Percentiles rank a stretch among this genome's conserved stretches.
Conservation (phyloP, 2,797 vertebrate genomes). For the Coracias cyanogaster region DNA sequence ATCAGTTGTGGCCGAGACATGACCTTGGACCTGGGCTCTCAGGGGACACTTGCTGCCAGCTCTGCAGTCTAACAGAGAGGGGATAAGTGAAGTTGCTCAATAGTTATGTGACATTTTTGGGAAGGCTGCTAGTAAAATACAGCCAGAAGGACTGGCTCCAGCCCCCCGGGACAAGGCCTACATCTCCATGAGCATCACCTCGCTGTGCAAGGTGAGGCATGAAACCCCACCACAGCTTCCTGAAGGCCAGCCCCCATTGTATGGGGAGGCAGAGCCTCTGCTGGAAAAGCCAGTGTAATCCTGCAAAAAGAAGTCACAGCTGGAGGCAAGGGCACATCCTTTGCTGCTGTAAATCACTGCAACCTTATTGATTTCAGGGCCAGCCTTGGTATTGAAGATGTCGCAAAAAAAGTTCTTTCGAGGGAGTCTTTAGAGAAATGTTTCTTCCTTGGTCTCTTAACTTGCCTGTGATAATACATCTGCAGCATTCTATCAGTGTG, state of each 20-base stretch:
- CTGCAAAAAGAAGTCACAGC: not conserved
- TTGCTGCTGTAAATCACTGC: not conserved
- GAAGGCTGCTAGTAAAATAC: not conserved
- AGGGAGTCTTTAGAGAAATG: slow-evolving; percentile 12
- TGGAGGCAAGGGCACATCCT: not conserved
- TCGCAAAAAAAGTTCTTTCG: not conserved
- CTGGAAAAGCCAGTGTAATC: not conserved
- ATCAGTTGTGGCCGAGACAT: not conserved
- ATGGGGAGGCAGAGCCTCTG: not conserved
- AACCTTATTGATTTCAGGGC: slow-evolving; percentile 8
- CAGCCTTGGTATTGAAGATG: not conserved
- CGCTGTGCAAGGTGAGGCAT: fast-evolving
- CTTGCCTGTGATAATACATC: slow-evolving; percentile 33
- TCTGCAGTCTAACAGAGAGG: not conserved
- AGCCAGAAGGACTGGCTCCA: not conserved
- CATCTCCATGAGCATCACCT: not conserved
- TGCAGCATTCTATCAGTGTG: not conserved
- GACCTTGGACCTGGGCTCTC: not conserved
- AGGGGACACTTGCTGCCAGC: not conserved
- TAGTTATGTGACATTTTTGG: not conserved
- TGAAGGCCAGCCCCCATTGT: not conserved
- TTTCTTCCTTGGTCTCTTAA: slow-evolving; percentile 7
- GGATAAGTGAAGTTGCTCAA: not conserved
- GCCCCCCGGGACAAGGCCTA: not conserved
- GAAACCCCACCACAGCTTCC: not conserved